A percentile compares a stretch with the other conserved stretches of the same genome.
These are phyloP conservation scores for Odocoileus virginianus DNA, from an alignment of 2,113 vertebrate species.

Conservation along the genomic window DNA sequence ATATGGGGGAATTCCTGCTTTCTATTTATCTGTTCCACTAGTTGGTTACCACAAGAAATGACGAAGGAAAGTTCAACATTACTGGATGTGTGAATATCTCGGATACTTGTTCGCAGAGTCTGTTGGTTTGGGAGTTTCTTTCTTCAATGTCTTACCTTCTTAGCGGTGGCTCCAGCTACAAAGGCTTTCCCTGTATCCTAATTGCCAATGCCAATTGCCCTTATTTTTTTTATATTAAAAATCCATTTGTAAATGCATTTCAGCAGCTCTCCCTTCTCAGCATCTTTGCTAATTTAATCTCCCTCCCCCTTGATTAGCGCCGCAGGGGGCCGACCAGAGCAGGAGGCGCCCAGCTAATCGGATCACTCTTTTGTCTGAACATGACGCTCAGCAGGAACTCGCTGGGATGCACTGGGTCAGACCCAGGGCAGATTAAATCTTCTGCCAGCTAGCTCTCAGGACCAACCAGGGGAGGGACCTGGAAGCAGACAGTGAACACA, in stretches of 20 bases:
- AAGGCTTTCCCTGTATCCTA: conserved; percentile 50
- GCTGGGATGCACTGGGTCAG: conserved; percentile 30
- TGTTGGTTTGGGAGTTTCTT: background rate
- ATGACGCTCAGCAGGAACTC: conserved; percentile 34
- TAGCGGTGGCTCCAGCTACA: background rate
- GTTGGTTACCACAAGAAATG: background rate
- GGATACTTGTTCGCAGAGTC: background rate
- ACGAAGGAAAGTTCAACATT: background rate
- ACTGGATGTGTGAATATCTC: background rate
- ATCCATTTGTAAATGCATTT: conserved; percentile 51
- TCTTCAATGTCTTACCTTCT: conserved; percentile 34
- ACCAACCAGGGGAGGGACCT: background rate
- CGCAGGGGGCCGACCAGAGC: conserved; percentile 18
- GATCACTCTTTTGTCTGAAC: conserved; percentile 54
- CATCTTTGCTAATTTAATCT: conserved; percentile 48
- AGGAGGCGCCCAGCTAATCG: conserved; percentile 29
- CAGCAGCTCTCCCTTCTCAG: conserved; percentile 22
- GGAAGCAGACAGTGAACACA: background rate
- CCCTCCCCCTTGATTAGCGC: conserved; percentile 42
- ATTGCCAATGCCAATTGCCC: conserved; percentile 52
- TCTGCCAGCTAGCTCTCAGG: background rate
- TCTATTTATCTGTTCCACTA: background rate
- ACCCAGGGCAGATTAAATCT: conserved; percentile 23
- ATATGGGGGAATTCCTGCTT: background rate
- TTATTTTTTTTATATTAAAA: conserved; percentile 64